Percentiles rank a stretch among this genome's conserved stretches.
These are phyloP conservation scores for Drosophila insularis DNA, from an alignment of 1,140 invertebrate genomes.

Conservation along the genomic window DNA sequence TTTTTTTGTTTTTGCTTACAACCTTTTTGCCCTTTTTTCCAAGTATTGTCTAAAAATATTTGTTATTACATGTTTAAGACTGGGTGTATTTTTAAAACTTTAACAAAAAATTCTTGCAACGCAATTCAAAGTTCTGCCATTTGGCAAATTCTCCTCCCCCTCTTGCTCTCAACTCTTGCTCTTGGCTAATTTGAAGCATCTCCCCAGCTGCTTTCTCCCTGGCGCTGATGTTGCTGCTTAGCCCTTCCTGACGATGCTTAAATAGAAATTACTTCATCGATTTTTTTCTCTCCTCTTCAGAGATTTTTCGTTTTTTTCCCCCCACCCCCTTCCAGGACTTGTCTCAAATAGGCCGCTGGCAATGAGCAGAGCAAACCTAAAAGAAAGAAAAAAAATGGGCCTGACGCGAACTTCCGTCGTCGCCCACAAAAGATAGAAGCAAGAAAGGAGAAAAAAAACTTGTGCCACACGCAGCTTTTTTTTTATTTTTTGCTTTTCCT, in stretches of 20 bases:
- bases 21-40: neutral
- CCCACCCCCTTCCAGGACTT: constrained; percentile 33
- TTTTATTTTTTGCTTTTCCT: constrained; percentile 59
- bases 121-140: neutral
- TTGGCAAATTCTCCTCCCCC: neutral
- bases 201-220: neutral
- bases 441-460: constrained; percentile 40
- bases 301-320: constrained; percentile 19
- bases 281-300: constrained; percentile 42
- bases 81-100: neutral
- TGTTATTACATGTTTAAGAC: too few species aligned
- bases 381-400: constrained; percentile 49
- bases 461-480: constrained; percentile 68
- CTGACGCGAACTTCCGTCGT: constrained; percentile 59
- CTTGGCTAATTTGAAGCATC: constrained; percentile 37
- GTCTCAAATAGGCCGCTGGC: constrained; percentile 63
- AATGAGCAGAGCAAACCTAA: constrained; percentile 25
- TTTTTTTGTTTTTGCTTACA: too few species aligned
- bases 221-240: constrained; percentile 12
- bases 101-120: neutral
- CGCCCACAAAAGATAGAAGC: constrained; percentile 27
- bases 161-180: constrained; percentile 20
- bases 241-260: constrained; percentile 45
- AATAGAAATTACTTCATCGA: constrained; percentile 73
- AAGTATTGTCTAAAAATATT: neutral